These are phyloP conservation scores for Myrmecophaga tridactyla DNA, from an alignment of 2,113 vertebrate genomes.

Conservation along the genomic window DNA sequence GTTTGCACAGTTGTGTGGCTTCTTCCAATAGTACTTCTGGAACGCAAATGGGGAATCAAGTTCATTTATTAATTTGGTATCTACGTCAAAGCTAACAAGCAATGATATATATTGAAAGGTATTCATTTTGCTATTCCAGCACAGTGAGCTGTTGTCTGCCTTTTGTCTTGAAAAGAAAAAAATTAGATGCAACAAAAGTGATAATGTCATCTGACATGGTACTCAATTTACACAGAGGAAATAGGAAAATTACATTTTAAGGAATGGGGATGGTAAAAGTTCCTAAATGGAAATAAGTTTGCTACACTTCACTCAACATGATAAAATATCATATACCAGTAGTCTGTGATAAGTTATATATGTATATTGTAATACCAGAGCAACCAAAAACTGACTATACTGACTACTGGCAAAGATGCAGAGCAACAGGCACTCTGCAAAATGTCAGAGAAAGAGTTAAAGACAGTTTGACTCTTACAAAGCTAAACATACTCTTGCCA, in stretches of 20 bases:
- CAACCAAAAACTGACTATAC: not conserved
- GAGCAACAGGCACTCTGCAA: no score
- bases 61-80: not conserved
- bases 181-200: not conserved
- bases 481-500: no score
- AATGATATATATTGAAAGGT: not conserved
- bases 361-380: not conserved
- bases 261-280: not conserved
- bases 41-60: not conserved
- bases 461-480: not conserved
- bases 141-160: not conserved
- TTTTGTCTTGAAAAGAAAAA: slow-evolving; percentile 26
- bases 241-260: not conserved
- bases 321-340: not conserved
- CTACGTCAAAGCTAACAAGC: not conserved
- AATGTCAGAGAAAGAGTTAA: not conserved
- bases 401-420: no score
- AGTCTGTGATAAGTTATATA: not conserved
- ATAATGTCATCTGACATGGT: not conserved
- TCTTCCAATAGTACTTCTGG: not conserved
- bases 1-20: not conserved
- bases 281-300: not conserved
- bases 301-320: not conserved
- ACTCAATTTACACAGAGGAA: slow-evolving; percentile 16
- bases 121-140: not conserved